Evolutionary conservation across 2,888 invertebrate genomes (phyloP).

Genomic region (Zaprionus obscuricornis): DNA sequence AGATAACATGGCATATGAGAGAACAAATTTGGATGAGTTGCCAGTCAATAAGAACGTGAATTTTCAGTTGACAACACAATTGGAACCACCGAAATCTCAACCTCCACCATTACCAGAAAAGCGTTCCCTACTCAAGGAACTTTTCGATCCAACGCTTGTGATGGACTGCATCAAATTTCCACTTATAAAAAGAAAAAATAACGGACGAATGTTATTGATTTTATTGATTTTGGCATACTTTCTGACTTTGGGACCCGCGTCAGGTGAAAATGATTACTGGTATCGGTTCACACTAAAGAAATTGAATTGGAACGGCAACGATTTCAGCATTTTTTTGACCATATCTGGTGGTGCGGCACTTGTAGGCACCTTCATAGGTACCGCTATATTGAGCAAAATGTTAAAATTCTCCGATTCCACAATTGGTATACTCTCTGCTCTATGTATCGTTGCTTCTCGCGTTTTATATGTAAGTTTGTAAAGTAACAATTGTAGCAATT

Average conservation of each 20-base stretch:
- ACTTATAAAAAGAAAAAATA: conserved; percentile 75
- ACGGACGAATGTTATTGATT: conserved; percentile 75
- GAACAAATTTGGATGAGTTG: conserved; percentile 61
- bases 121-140: conserved; percentile 70
- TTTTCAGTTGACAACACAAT: conserved; percentile 66
- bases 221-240: conserved; percentile 79
- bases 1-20: conserved; percentile 77
- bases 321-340: conserved; percentile 80
- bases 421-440: conserved; percentile 81
- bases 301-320: conserved; percentile 82
- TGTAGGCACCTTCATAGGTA: conserved; percentile 82
- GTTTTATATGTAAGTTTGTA: conserved; percentile 80
- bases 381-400: conserved; percentile 81
- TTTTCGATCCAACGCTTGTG: conserved; percentile 82
- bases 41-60: conserved; percentile 73
- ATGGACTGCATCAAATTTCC: conserved; percentile 81
- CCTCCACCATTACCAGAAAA: conserved; percentile 41
- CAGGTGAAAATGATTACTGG: conserved; percentile 82
- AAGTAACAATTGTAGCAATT: no score
- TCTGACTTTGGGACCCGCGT: conserved; percentile 78
- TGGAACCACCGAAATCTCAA: conserved; percentile 53
- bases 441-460: conserved; percentile 79
- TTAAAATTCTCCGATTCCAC: conserved; percentile 80
- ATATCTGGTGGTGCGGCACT: conserved; percentile 78
- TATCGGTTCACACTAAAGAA: conserved; percentile 80